These are phyloP conservation scores for Petrolisthes cinctipes DNA, from an alignment of 2,888 invertebrate genomes.

Conservation along the genomic window DNA sequence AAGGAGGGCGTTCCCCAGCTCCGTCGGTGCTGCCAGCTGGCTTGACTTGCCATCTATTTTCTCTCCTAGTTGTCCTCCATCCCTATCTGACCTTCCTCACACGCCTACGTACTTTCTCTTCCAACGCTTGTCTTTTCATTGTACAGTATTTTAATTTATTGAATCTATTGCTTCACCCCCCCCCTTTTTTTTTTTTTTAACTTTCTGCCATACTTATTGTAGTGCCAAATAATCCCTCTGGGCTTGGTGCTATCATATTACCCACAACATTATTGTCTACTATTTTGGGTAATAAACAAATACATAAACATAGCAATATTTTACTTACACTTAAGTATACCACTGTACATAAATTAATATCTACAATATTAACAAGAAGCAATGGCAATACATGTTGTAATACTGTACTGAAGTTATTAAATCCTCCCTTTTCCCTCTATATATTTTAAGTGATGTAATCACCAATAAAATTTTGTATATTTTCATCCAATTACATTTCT, in stretches of 20 bases:
- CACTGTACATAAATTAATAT: constrained; percentile 25
- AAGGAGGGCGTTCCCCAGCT: too few species aligned
- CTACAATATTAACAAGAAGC: constrained; percentile 30
- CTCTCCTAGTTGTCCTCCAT: too few species aligned
- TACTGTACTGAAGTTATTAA: constrained; percentile 26
- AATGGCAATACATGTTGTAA: constrained; percentile 10
- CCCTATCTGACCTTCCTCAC: too few species aligned
- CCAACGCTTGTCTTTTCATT: too few species aligned
- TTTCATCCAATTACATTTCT: too few species aligned
- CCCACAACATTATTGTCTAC: background rate
- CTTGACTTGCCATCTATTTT: too few species aligned
- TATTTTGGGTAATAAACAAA: background rate
- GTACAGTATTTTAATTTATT: background rate
- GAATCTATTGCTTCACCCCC: background rate
- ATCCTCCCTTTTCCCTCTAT: background rate
- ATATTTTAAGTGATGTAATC: too few species aligned
- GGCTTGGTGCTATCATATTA: background rate
- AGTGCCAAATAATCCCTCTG: background rate
- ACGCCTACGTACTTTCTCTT: too few species aligned
- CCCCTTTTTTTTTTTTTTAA: too few species aligned
- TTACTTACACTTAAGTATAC: constrained; percentile 17
- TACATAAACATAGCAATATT: constrained; percentile 18
- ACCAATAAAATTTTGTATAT: too few species aligned
- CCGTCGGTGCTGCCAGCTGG: too few species aligned
- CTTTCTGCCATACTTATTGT: background rate